Evolutionary conservation across 2,888 invertebrate species (phyloP), one percentile per base, ranked within the genome.

Genomic region (Drosophila pseudotakahashii): DNA sequence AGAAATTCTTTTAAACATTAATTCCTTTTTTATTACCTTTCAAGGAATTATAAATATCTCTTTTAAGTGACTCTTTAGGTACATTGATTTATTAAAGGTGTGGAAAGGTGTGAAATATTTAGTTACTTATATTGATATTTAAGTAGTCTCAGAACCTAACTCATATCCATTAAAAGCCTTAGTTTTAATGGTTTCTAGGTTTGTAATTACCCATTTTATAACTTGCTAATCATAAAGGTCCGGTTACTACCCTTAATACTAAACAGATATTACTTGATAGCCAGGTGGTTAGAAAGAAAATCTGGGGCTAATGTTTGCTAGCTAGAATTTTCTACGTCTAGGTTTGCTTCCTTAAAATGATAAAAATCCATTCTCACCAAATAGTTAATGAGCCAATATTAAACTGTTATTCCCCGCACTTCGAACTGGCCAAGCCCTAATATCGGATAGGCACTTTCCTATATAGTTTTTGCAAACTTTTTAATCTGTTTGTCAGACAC

Each of bases 401-500:
- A 16, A 34, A 51, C 14, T 19, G 34, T 36, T 19, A 41, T 41
- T 67, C 19, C 45, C 39, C 3, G 53, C 39, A 59, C 58, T 59
- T 59, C 14, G 19, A 54, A 44, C 23, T 16, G 16, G 45, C 45
- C 47, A 67, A 62, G 45, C 67, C 69, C 14, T 2, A 2, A 14
- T 19, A 32, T 10, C 23, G 13, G 11, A 48, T 11, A 10, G 55
- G 14, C 39, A 41, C 59, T 42, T 57, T 34, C 26, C 6, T 11
- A 16, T n/a, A 16, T 42, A 7, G 14, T 30, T 19, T 36, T 30
- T 7, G 39, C 36, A 69, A 57, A 67, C 32, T 19, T 34, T 23
- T 69, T n/a, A 19, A 39, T 51, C 16, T 52, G 36, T 51, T 41
- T 64, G 36, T 9, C 23, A 23, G 50, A 36, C 64, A 34, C 66